phyloP scores from a whole-genome alignment of 2,888 invertebrate genomes.

The Ametastegia equiseti region DNA sequence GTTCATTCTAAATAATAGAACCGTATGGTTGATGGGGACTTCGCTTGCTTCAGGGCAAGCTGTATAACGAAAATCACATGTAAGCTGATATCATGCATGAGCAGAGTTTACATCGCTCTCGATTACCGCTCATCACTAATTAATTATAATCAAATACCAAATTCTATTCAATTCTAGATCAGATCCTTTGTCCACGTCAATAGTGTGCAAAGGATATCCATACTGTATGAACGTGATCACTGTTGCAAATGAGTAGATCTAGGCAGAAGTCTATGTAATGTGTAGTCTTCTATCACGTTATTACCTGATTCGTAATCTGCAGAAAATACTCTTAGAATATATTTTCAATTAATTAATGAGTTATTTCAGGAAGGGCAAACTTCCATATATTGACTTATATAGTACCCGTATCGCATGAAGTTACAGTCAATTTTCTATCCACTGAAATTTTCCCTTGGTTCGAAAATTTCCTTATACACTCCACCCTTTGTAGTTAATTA shows the following conservation, averaged over 20 bases:
- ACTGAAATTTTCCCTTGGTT: not conserved
- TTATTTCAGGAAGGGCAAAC: not conserved
- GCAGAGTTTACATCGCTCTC: not conserved
- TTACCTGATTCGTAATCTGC: no score
- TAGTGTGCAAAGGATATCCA: not conserved
- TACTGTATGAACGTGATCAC: not conserved
- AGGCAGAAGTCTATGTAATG: no score
- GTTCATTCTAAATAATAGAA: not conserved
- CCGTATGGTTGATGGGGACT: not conserved
- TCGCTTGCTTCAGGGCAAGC: not conserved
- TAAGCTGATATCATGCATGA: not conserved
- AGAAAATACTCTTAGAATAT: no score
- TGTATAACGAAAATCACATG: not conserved
- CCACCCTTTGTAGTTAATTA: slow-evolving; percentile 25
- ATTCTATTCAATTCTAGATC: not conserved
- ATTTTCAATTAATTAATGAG: no score
- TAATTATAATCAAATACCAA: no score
- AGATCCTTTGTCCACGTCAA: not conserved
- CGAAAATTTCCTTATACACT: not conserved
- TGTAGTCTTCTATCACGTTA: no score
- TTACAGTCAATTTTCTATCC: not conserved
- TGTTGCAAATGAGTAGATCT: not conserved
- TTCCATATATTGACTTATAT: not conserved
- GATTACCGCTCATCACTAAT: slow-evolving; percentile 6
- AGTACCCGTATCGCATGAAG: not conserved